Evolutionary conservation across 2,888 invertebrate species (phyloP).

Genomic region (Ochropacha duplaris): DNA sequence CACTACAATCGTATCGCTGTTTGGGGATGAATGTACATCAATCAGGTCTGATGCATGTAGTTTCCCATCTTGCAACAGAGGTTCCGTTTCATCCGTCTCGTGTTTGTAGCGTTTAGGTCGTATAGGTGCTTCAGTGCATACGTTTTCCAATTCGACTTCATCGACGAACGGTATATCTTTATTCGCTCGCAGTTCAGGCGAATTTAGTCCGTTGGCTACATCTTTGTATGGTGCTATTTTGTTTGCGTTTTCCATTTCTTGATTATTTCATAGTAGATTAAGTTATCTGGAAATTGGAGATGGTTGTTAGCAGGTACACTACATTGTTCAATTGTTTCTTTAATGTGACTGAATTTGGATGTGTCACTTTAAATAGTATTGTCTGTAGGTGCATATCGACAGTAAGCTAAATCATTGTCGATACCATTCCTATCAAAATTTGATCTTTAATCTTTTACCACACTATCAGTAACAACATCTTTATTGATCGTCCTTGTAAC

Average conservation of each 20-base stretch:
- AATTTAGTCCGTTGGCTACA: constrained; percentile 66
- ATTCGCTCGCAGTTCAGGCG: constrained; percentile 35
- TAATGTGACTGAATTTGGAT: constrained; percentile 2
- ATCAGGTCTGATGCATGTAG: constrained; percentile 66
- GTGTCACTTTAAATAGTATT: neutral
- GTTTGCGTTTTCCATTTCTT: constrained; percentile 48
- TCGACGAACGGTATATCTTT: constrained; percentile 60
- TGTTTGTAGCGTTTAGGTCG: constrained; percentile 47
- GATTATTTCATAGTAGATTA: constrained; percentile 57
- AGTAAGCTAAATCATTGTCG: neutral
- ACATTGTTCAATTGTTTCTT: neutral
- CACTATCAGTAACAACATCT: neutral
- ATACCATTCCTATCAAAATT: neutral
- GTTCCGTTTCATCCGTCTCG: constrained; percentile 36
- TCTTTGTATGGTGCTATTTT: constrained; percentile 38
- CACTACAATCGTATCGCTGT: constrained; percentile 74
- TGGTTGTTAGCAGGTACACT: neutral
- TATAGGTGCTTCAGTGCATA: constrained; percentile 43
- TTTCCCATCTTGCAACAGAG: constrained; percentile 29
- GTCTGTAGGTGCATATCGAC: neutral
- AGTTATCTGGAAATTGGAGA: neutral
- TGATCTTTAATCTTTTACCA: neutral
- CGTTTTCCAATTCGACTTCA: constrained; percentile 55
- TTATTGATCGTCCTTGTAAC: neutral
- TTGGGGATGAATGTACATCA: constrained; percentile 60